Evolutionary conservation across 2,888 invertebrate genomes (phyloP), one percentile per base, ranked within the genome.

Genomic region (Epistrophella euchroma): DNA sequence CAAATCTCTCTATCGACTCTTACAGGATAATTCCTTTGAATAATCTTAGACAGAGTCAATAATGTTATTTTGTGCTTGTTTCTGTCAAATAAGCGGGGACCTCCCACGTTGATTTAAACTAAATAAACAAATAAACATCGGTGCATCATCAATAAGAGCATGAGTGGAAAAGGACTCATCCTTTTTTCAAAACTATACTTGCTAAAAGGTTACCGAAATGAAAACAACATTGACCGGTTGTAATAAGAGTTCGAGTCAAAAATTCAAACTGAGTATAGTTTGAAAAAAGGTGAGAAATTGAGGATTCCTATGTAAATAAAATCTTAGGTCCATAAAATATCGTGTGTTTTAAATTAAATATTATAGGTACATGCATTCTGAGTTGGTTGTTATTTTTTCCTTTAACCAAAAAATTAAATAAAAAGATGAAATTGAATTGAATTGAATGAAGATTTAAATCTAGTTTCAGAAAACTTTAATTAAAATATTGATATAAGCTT

Each of bases 121-220:
- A 52, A 74, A 37, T 22, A 58, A 78, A 74, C 70, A 84, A 83
- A 70, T 32, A 72, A 68, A 80, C 68, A 50, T 75, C 32, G 62
- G 52, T 85, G 56, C 58, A 68, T 58, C 50, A 47, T 47, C 52
- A 68, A 79, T 60, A 84, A 76, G 60, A 66, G 43, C 72, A 73
- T 77, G 73, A 80, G 70, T 56, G 19, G 43, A 25, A 50, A 35
- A 52, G 50, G 52, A 64, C 78, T 70, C 32, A 47, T 60, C 55
- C 40, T 58, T 43, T 62, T 55, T 70, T 32, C n/a, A 58, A 75
- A 66, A 66, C 58, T 35, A n/a, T n/a, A 77, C 80, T 60, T 62
- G 85, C 80, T 85, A 85, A 85, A 85, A 85, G 85, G 85, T 85
- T 76, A 76, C 35, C 55, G 62, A 76, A 62, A 72, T 13, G n/a